Percentiles rank a stretch among this genome's conserved stretches.
phyloP scores from a whole-genome alignment of 2,113 vertebrate genomes.

The Poeciliopsis retropinna region DNA sequence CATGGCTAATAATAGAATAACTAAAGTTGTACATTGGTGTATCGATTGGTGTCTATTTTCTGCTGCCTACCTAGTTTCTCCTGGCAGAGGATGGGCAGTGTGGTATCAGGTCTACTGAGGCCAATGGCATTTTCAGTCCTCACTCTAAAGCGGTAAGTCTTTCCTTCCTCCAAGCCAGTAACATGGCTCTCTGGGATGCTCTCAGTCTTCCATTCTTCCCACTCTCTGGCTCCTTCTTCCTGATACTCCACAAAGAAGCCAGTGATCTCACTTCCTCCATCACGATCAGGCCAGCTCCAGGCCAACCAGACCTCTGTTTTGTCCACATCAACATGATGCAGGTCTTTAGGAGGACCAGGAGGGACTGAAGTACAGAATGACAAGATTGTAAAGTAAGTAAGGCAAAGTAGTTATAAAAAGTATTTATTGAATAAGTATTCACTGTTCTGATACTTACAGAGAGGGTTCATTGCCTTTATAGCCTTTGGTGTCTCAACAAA shows the following conservation, averaged over 20 bases:
- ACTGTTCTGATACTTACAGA: conserved; percentile 85
- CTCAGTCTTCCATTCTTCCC: conserved; percentile 94
- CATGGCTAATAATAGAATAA: not conserved
- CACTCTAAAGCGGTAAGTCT: conserved; percentile 96
- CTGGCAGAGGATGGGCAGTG: conserved; percentile 95
- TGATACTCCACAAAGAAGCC: conserved; percentile 98
- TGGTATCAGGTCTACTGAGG: conserved; percentile 94
- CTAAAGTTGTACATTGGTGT: not conserved
- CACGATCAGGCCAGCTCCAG: conserved; percentile 97
- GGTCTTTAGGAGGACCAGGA: conserved; percentile 95
- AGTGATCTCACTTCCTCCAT: conserved; percentile 95
- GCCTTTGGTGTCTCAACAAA: conserved; percentile 89
- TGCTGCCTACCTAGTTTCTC: conserved; percentile 90
- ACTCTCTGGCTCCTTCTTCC: conserved; percentile 91
- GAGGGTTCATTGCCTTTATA: conserved; percentile 94
- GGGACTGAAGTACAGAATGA: conserved; percentile 82
- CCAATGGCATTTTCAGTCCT: conserved; percentile 94
- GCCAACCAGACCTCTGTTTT: conserved; percentile 96
- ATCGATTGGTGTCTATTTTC: not conserved
- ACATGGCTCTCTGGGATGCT: conserved; percentile 92
- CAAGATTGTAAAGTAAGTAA: not conserved
- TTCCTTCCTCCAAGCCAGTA: conserved; percentile 92
- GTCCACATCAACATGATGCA: conserved; percentile 94
- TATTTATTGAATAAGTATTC: not conserved
- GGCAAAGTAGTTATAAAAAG: not conserved